Percentiles rank a stretch among this genome's conserved stretches.
phyloP scores from a whole-genome alignment of 2,888 invertebrate species.

The Argyresthia albistria region DNA sequence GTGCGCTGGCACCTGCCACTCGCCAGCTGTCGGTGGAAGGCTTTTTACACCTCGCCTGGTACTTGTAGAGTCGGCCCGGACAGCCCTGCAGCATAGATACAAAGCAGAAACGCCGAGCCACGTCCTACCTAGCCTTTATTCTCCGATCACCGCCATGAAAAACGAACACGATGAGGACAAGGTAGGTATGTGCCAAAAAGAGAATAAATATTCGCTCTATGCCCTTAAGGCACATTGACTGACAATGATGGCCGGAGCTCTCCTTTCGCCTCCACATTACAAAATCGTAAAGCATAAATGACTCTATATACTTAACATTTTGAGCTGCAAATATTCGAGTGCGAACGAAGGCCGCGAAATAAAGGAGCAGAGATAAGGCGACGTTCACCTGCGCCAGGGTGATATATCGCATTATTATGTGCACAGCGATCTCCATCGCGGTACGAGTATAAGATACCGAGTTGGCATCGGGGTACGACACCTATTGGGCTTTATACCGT shows the following conservation, averaged over 20 bases:
- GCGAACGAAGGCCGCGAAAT: constrained; percentile 37
- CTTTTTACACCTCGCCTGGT: constrained; percentile 14
- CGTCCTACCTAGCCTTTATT: constrained; percentile 7
- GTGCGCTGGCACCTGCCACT: constrained; percentile 19
- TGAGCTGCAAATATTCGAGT: constrained; percentile 34
- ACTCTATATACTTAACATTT: constrained; percentile 26
- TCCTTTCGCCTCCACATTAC: constrained; percentile 24
- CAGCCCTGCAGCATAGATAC: too few relatives aligned
- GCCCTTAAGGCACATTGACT: constrained; percentile 7
- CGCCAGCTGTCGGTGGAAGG: constrained; percentile 11
- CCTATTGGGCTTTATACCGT: too few relatives aligned
- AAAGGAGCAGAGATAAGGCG: constrained; percentile 30
- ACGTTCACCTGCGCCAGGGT: constrained; percentile 32
- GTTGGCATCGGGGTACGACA: too few relatives aligned
- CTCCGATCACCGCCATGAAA: neutral
- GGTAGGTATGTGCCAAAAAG: neutral
- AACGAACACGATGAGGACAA: neutral
- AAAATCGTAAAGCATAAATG: constrained; percentile 45
- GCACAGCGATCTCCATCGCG: constrained; percentile 20
- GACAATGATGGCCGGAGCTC: constrained; percentile 16
- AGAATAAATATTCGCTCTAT: too few relatives aligned
- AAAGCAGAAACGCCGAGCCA: constrained; percentile 10
- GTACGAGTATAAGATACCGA: neutral
- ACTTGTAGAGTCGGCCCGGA: too few relatives aligned
- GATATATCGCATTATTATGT: constrained; percentile 34